Conservation (phyloP, 2,888 invertebrate species). For the Caenorhabditis sp. region DNA sequence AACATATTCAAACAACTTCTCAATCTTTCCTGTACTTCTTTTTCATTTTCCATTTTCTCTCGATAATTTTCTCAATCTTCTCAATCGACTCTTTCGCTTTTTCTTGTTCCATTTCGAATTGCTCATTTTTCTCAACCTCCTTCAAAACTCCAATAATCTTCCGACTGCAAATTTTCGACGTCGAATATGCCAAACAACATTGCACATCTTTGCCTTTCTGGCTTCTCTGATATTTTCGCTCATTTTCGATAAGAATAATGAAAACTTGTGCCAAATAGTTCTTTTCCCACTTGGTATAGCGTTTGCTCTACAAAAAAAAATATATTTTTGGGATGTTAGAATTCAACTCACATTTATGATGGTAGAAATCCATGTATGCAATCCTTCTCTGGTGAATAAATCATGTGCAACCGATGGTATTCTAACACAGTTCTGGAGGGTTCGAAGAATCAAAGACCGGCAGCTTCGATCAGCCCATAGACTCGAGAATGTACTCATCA, state of each 20-base stretch:
- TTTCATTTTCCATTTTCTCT: conserved; percentile 38
- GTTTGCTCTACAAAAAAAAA: conserved; percentile 26
- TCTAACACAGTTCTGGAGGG: conserved; percentile 18
- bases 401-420: conserved; percentile 52
- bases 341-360: conserved; percentile 36
- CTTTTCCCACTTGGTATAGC: conserved; percentile 50
- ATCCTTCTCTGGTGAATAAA: conserved; percentile 38
- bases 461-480: conserved; percentile 26
- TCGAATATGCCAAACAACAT: conserved; percentile 15
- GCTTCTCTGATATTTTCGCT: conserved; percentile 41
- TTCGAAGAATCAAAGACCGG: conserved; percentile 22
- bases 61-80: conserved; percentile 21
- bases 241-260: conserved; percentile 33
- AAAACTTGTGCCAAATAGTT: conserved; percentile 52
- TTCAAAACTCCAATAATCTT: conserved; percentile 27
- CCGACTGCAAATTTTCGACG: conserved; percentile 29
- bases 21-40: conserved; percentile 18
- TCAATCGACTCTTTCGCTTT: conserved; percentile 24
- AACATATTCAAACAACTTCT: not conserved
- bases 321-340: not conserved
- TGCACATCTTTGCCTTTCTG: conserved; percentile 32
- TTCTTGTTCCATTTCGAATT: conserved; percentile 21
- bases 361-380: conserved; percentile 49
- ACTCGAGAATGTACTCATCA: conserved; percentile 33
- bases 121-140: conserved; percentile 15